Evolutionary conservation across 2,113 vertebrate species (phyloP).

Genomic region (Scomber japonicus): DNA sequence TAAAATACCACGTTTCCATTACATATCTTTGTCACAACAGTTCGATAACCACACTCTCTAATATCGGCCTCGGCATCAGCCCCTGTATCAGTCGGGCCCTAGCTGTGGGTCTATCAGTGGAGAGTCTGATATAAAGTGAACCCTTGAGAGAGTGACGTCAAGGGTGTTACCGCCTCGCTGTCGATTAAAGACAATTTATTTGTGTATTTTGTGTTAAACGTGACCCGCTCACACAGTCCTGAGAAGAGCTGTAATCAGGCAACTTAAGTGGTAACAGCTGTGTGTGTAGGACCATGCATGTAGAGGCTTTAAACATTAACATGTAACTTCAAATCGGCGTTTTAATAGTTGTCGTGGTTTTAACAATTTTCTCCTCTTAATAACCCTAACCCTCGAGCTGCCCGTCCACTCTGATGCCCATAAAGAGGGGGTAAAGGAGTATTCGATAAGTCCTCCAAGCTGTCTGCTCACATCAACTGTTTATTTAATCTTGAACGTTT

Average conservation of each 20-base stretch:
- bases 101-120: too few species aligned
- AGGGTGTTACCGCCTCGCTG: too few species aligned
- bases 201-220: too few species aligned
- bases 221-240: neutral
- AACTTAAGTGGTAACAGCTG: neutral
- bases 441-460: neutral
- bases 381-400: neutral
- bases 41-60: too few species aligned
- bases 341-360: neutral
- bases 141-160: too few species aligned
- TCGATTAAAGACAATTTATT: too few species aligned
- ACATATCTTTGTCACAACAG: too few species aligned
- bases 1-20: too few species aligned
- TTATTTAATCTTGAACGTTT: conserved; percentile 11
- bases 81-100: too few species aligned
- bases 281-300: neutral
- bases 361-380: neutral
- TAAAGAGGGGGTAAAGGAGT: conserved; percentile 4
- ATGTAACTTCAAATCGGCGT: neutral
- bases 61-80: too few species aligned
- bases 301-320: neutral
- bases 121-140: too few species aligned
- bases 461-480: neutral
- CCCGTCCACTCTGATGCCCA: neutral
- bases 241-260: neutral